These are phyloP conservation scores for Plebejus anna DNA, from an alignment of 2,888 invertebrate species.

Conservation along the genomic window DNA sequence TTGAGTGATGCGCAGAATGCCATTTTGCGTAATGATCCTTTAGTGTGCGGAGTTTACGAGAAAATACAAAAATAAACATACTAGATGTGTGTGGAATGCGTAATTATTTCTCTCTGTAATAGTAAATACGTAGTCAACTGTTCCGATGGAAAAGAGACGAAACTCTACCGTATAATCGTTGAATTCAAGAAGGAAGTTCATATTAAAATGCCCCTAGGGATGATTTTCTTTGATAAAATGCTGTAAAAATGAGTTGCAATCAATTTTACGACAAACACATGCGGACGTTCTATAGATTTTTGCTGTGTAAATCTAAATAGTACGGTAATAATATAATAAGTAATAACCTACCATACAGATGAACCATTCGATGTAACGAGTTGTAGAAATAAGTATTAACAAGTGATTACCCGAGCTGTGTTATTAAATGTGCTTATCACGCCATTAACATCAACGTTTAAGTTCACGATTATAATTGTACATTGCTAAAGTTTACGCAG, in stretches of 20 bases:
- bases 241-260: too few species aligned
- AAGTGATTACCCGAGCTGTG: background rate
- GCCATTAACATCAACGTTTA: constrained; percentile 4
- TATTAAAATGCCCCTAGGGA: too few species aligned
- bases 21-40: constrained; percentile 59
- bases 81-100: constrained; percentile 29
- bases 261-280: too few species aligned
- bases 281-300: too few species aligned
- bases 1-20: constrained; percentile 58
- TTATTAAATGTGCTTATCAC: constrained; percentile 13
- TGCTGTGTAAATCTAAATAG: too few species aligned
- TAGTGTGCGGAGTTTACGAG: background rate
- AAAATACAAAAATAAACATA: constrained; percentile 30
- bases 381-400: background rate
- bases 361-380: background rate
- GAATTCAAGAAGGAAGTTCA: too few species aligned
- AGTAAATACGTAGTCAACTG: background rate
- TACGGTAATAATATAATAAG: too few species aligned
- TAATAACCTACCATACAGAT: background rate
- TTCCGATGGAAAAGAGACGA: background rate
- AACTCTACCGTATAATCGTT: too few species aligned
- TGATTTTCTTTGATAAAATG: too few species aligned
- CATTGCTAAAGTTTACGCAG: background rate
- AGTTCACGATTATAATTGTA: background rate
- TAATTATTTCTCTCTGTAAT: constrained; percentile 15